Conservation (phyloP, 2,888 invertebrate species). For the Dimorphilus gyrociliatus region DNA sequence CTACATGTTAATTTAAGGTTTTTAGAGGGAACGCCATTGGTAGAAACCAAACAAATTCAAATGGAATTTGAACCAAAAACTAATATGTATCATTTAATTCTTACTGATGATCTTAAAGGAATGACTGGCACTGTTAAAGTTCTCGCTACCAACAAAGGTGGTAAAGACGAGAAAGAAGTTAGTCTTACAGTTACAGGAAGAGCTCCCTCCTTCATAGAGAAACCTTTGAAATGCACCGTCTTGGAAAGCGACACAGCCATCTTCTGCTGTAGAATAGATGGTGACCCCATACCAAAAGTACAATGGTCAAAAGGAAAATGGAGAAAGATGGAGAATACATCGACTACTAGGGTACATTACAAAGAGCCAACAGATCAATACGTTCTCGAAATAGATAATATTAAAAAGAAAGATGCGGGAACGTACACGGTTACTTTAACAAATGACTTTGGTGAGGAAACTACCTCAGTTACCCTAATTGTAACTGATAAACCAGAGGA, state of each 20-base stretch:
- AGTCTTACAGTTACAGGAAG: constrained; percentile 33
- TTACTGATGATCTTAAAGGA: constrained; percentile 55
- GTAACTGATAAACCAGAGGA: constrained; percentile 33
- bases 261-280: constrained; percentile 29
- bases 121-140: constrained; percentile 56
- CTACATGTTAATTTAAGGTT: too few relatives aligned
- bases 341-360: constrained; percentile 19
- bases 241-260: constrained; percentile 29
- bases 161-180: constrained; percentile 47
- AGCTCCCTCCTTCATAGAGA: constrained; percentile 28
- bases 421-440: constrained; percentile 32
- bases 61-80: constrained; percentile 30
- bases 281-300: constrained; percentile 29
- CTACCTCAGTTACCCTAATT: constrained; percentile 33
- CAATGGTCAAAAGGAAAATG: constrained; percentile 37
- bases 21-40: too few relatives aligned
- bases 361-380: constrained; percentile 24
- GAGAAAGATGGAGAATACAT: constrained; percentile 27
- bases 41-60: constrained; percentile 19
- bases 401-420: constrained; percentile 31
- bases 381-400: constrained; percentile 26
- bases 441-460: constrained; percentile 30
- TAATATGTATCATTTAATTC: constrained; percentile 46
- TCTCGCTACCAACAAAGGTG: constrained; percentile 53
- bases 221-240: constrained; percentile 33